A percentile compares a stretch with the other conserved stretches of the same genome.
Evolutionary conservation across 2,888 invertebrate species (phyloP).

Genomic region (Melanostoma mellinum): DNA sequence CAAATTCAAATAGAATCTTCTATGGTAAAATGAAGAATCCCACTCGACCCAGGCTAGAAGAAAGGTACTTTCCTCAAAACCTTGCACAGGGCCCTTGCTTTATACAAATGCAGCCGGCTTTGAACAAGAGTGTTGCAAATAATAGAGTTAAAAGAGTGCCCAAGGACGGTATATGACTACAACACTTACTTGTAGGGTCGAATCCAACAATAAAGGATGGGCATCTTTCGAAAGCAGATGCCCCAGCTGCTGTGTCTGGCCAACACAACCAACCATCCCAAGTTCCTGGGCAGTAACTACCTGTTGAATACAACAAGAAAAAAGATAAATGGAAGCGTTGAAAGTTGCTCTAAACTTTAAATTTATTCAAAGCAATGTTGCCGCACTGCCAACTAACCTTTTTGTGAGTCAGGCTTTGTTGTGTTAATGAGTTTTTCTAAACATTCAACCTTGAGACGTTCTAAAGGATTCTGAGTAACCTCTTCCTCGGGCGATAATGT

Average conservation of each 20-base stretch:
- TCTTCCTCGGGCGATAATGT: slow-evolving; percentile 69
- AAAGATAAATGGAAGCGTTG: slow-evolving; percentile 17
- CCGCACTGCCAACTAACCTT: slow-evolving; percentile 75
- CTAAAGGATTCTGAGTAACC: slow-evolving; percentile 76
- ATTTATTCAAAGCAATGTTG: neutral
- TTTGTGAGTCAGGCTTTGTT: slow-evolving; percentile 73
- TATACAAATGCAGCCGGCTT: neutral
- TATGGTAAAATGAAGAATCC: no score
- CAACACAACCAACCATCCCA: slow-evolving; percentile 94
- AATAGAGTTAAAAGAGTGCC: neutral
- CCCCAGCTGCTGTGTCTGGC: slow-evolving; percentile 87
- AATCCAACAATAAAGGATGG: slow-evolving; percentile 91
- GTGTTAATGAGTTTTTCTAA: slow-evolving; percentile 76
- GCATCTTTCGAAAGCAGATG: slow-evolving; percentile 86
- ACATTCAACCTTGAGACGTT: slow-evolving; percentile 77
- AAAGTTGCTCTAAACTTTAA: neutral
- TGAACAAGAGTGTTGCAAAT: neutral
- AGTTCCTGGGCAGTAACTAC: slow-evolving; percentile 86
- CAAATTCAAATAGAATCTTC: no score
- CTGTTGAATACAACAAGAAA: slow-evolving; percentile 78
- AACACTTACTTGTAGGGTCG: slow-evolving; percentile 86
- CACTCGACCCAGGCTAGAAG: no score
- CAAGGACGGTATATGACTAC: neutral
- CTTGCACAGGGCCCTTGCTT: no score
- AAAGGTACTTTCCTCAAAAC: no score